A percentile compares a stretch with the other conserved stretches of the same genome.
These are phyloP conservation scores for Phlogophora meticulosa DNA, from an alignment of 2,888 invertebrate genomes.

Conservation along the genomic window DNA sequence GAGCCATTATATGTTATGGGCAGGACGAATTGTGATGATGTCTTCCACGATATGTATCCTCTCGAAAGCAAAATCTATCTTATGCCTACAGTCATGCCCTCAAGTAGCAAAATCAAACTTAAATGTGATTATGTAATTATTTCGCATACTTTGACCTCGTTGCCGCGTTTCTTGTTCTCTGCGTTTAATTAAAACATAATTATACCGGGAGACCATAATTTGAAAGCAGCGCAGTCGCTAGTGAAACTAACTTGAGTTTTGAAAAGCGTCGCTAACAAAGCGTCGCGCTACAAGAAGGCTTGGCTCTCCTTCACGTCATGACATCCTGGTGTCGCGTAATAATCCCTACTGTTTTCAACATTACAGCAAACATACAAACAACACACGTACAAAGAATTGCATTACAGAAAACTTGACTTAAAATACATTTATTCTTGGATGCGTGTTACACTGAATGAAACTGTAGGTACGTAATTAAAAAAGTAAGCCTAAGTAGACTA, in stretches of 20 bases:
- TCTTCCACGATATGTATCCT: background rate
- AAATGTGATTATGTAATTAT: constrained; percentile 37
- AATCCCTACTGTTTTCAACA: constrained; percentile 43
- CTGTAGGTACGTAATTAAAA: too few species aligned
- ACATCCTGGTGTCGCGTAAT: constrained; percentile 69
- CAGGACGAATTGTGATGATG: background rate
- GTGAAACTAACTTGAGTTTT: constrained; percentile 67
- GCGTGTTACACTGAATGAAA: background rate
- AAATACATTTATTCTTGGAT: background rate
- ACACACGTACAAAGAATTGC: background rate
- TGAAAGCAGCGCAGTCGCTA: constrained; percentile 54
- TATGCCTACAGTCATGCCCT: background rate
- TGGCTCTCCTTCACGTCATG: constrained; percentile 70
- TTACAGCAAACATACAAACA: constrained; percentile 20
- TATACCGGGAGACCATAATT: constrained; percentile 59
- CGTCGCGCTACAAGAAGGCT: constrained; percentile 69
- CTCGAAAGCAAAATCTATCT: background rate
- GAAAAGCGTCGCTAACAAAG: constrained; percentile 75
- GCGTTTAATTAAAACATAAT: constrained; percentile 62
- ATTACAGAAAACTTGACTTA: background rate
- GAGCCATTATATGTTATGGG: background rate
- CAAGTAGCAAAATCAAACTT: constrained; percentile 10
- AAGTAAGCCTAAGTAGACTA: background rate
- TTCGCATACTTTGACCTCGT: constrained; percentile 32
- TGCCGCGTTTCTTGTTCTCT: constrained; percentile 42